These are phyloP conservation scores for Pipistrellus kuhlii DNA, from an alignment of 2,797 vertebrate species.

Conservation along the genomic window DNA sequence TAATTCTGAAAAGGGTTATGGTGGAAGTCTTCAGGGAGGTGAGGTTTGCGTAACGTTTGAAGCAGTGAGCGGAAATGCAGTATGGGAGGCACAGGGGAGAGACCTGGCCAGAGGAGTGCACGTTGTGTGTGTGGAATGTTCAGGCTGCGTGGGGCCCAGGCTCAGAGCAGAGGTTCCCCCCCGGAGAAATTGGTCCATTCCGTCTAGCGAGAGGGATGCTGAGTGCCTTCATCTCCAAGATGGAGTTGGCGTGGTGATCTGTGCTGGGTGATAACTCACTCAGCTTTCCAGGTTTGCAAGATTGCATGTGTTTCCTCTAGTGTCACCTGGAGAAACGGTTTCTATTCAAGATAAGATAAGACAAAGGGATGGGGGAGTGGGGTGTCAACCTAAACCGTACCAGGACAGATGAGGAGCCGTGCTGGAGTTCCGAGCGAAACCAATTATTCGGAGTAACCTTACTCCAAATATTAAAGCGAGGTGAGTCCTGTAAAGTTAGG, in stretches of 20 bases:
- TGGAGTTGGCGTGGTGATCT: not conserved
- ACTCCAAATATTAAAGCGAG: conserved; percentile 47
- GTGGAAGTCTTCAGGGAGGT: not conserved
- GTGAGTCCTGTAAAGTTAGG: not conserved
- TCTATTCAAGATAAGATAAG: conserved; percentile 56
- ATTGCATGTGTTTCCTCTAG: not conserved
- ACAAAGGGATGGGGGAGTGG: not conserved
- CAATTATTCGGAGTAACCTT: conserved; percentile 55
- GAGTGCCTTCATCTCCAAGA: not conserved
- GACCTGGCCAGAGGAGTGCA: not conserved
- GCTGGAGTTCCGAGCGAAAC: not conserved
- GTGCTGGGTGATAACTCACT: not conserved
- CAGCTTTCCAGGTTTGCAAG: conserved; percentile 49
- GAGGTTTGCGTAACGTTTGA: not conserved
- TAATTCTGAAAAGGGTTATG: not conserved
- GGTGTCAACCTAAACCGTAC: not conserved
- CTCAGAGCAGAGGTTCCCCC: not conserved
- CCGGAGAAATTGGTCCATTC: not conserved
- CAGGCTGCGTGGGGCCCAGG: not conserved
- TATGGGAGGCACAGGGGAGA: not conserved
- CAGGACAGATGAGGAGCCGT: conserved; percentile 37
- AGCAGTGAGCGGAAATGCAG: not conserved
- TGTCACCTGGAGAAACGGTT: conserved; percentile 53
- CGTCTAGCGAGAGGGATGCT: not conserved
- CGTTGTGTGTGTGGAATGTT: not conserved